These are phyloP conservation scores for Eolophus roseicapilla DNA, from an alignment of 2,113 vertebrate species.

Conservation along the genomic window DNA sequence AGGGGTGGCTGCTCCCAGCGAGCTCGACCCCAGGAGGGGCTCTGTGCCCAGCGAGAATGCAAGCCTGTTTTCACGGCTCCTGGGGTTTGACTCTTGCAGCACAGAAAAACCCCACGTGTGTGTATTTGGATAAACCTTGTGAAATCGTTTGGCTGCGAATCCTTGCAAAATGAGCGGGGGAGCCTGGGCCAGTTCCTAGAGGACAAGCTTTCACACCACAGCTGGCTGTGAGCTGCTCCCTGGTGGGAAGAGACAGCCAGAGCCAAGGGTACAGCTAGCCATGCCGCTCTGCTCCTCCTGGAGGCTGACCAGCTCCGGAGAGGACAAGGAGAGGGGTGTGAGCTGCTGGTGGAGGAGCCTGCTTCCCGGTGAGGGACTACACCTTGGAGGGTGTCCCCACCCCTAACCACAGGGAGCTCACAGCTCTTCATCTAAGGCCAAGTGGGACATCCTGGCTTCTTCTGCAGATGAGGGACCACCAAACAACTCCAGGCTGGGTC, in stretches of 20 bases:
- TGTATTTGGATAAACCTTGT: not conserved
- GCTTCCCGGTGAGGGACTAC: not conserved
- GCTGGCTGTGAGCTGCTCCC: slow-evolving; percentile 38
- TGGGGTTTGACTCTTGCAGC: not conserved
- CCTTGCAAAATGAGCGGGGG: not conserved
- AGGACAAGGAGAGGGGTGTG: not conserved
- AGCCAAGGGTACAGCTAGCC: not conserved
- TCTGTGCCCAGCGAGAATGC: not conserved
- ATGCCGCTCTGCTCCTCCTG: not conserved
- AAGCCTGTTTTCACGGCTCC: not conserved
- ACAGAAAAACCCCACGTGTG: not conserved
- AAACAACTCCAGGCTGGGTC: not conserved
- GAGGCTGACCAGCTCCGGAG: not conserved
- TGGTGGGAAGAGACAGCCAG: not conserved
- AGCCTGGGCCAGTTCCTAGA: slow-evolving; percentile 53
- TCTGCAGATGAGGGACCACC: not conserved
- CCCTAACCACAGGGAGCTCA: not conserved
- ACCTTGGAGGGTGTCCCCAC: not conserved
- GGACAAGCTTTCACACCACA: slow-evolving; percentile 38
- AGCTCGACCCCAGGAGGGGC: not conserved
- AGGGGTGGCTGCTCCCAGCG: not conserved
- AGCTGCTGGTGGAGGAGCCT: not conserved
- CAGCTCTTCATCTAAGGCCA: not conserved
- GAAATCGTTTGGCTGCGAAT: not conserved
- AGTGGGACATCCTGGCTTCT: not conserved